These are phyloP conservation scores for Sarcophaga bullata DNA, from an alignment of 1,140 invertebrate genomes.

Conservation along the genomic window DNA sequence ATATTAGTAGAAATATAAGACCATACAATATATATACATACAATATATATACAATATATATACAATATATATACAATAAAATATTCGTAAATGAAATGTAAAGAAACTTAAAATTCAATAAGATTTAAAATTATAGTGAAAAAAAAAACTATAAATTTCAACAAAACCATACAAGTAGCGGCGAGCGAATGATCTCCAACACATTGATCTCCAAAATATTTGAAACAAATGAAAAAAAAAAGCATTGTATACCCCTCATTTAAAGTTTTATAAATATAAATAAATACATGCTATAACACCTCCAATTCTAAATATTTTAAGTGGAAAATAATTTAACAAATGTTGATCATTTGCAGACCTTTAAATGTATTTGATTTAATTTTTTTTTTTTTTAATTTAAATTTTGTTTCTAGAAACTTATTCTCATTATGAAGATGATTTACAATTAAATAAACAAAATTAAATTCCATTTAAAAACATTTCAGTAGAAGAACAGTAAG, in stretches of 20 bases:
- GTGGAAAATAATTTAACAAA: slow-evolving; percentile 1
- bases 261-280: background rate
- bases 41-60: too few relatives aligned
- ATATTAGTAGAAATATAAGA: background rate
- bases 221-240: background rate
- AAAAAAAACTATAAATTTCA: slow-evolving; percentile 16
- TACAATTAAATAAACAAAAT: too few relatives aligned
- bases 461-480: too few relatives aligned
- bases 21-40: background rate
- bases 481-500: too few relatives aligned
- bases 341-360: background rate
- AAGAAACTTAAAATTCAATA: too few relatives aligned
- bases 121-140: too few relatives aligned
- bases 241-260: background rate
- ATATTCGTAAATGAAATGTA: background rate
- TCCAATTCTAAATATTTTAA: slow-evolving; percentile 12
- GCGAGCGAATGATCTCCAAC: background rate
- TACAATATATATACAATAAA: background rate
- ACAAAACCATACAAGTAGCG: background rate
- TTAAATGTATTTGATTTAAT: background rate
- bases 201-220: background rate
- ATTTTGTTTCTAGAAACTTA: too few relatives aligned
- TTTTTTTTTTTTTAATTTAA: too few relatives aligned
- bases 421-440: too few relatives aligned
- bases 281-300: background rate